Evolutionary conservation across 2,888 invertebrate genomes (phyloP), one percentile per base, ranked within the genome.

Genomic region (Stenoptilia bipunctidactyla): DNA sequence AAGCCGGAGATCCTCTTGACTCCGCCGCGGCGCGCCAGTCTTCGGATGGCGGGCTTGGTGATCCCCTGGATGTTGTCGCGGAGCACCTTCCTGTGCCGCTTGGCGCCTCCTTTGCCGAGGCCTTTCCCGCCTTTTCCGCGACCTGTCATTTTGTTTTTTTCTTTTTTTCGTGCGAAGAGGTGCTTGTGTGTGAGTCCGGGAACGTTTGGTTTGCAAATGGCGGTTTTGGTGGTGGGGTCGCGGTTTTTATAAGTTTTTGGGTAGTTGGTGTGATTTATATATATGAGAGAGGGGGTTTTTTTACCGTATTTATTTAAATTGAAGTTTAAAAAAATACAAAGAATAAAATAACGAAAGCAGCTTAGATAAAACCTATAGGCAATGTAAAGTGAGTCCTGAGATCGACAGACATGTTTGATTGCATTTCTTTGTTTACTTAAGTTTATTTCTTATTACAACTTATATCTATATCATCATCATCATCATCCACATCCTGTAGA

Each of bases 1-100:
- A 92, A 67, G 0, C 92, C 92, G 10, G 91, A 91, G 39, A 92
- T 92, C 52, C 89, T 75, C 47, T 90, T 90, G 0, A 89, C 92
- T 4, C 90, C 92, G 0, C 88, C 89, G 48, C 89, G 70, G 44
- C 92, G 85, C 15, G 92, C 92, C 51, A 93, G 66, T 69, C 92
- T 88, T 59, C 91, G 85, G 46, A 92, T 92, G 0, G 92, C 92
- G 1, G 92, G 92, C 49, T 90, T 92, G 1, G 92, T 92, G 45
- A 92, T 92, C 20, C 92, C 92, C 56, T 92, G 91, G 66, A 92
- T 92, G 61, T 92, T 92, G 65, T 92, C 92, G 45, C 91, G 86
- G 8, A 91, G 65, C 1, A 93, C 92, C 67, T 93, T 94, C 44
- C 93, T 85, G 75, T 94, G 93, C 50, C 93, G 90, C 69, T 92